phyloP scores from a whole-genome alignment of 2,888 invertebrate species.

The Lepidonotus clava region DNA sequence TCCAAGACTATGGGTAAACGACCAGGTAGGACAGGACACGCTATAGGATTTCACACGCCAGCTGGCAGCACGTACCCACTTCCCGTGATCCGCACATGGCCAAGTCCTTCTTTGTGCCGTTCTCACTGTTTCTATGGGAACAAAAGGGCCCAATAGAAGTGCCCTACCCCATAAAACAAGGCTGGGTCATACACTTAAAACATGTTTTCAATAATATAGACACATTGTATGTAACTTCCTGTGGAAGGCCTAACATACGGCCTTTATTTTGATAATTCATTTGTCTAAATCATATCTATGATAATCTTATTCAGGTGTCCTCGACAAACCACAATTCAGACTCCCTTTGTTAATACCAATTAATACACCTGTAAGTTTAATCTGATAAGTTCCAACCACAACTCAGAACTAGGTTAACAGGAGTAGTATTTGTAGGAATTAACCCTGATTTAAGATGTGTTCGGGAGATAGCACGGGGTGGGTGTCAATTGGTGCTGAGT shows the following conservation, averaged over 20 bases:
- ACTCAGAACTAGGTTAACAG: neutral
- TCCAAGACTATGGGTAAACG: too few relatives aligned
- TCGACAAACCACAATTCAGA: neutral
- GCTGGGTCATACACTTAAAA: too few relatives aligned
- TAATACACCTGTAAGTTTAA: neutral
- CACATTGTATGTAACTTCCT: too few relatives aligned
- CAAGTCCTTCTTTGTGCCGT: conserved; percentile 2
- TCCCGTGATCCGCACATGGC: neutral
- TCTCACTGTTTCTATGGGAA: conserved; percentile 13
- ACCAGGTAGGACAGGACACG: too few relatives aligned
- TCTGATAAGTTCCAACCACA: neutral
- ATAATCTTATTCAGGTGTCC: neutral
- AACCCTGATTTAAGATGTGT: neutral
- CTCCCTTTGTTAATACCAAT: neutral
- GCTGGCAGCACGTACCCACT: neutral
- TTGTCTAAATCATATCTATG: too few relatives aligned
- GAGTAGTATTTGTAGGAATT: neutral
- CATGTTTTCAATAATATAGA: too few relatives aligned
- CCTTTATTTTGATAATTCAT: too few relatives aligned
- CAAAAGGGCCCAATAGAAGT: too few relatives aligned
- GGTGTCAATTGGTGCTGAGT: neutral
- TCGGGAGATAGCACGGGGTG: neutral
- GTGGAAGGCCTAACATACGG: too few relatives aligned
- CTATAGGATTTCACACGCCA: conserved; percentile 1
- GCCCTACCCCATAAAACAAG: too few relatives aligned